These are phyloP conservation scores for Heliconius aoede DNA, from an alignment of 2,888 invertebrate species.

Conservation along the genomic window DNA sequence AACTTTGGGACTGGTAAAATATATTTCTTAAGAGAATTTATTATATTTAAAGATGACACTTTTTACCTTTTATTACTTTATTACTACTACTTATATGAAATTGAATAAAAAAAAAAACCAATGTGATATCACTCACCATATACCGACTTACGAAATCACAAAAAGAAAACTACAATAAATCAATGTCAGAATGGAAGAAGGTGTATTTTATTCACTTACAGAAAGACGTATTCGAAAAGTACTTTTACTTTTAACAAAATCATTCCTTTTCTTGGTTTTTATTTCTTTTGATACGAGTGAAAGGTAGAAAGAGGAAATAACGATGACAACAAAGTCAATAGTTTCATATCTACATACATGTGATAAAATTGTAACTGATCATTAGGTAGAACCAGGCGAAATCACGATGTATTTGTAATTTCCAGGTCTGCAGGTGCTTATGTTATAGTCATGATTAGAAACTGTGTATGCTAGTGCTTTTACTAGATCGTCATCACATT, in stretches of 20 bases:
- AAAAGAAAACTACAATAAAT: constrained; percentile 11
- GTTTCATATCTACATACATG: background rate
- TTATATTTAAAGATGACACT: too few species aligned
- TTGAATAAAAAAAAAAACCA: background rate
- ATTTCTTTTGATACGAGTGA: background rate
- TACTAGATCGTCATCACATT: too few species aligned
- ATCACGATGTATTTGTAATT: too few species aligned
- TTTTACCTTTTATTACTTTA: background rate
- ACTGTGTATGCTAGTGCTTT: too few species aligned
- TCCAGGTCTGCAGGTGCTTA: too few species aligned
- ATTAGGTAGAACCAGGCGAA: too few species aligned
- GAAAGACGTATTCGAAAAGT: constrained; percentile 5
- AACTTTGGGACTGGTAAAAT: too few species aligned
- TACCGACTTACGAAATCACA: constrained; percentile 3
- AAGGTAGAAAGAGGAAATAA: too few species aligned
- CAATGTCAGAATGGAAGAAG: constrained; percentile 2
- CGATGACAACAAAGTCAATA: background rate
- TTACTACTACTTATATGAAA: background rate
- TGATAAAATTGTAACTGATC: too few species aligned
- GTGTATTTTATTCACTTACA: constrained; percentile 10
- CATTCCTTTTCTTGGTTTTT: background rate
- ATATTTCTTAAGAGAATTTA: too few species aligned
- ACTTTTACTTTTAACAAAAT: constrained; percentile 2
- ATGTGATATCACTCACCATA: background rate
- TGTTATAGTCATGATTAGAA: too few species aligned